A percentile compares a stretch with the other conserved stretches of the same genome.
Conservation (phyloP, 2,797 vertebrate genomes). For the Prunella strophiata region DNA sequence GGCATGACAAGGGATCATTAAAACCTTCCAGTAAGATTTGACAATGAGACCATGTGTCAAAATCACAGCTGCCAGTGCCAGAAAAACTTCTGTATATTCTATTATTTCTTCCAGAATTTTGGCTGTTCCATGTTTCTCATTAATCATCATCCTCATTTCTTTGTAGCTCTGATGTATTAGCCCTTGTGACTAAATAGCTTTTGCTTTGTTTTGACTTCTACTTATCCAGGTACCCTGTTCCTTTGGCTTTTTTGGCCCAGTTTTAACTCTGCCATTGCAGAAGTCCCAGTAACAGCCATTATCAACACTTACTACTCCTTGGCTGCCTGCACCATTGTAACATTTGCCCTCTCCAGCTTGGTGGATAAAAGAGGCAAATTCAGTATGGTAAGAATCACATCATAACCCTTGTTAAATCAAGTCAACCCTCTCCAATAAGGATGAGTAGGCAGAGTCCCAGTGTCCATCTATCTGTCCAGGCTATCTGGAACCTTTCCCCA, state of each 20-base stretch:
- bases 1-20: neutral
- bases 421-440: neutral
- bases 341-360: slow-evolving; percentile 90
- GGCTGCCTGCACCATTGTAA: slow-evolving; percentile 85
- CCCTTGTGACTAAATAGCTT: neutral
- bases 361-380: slow-evolving; percentile 89
- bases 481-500: neutral
- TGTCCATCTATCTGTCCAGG: neutral
- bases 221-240: slow-evolving; percentile 87
- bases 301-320: slow-evolving; percentile 94
- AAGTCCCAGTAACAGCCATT: slow-evolving; percentile 57
- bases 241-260: slow-evolving; percentile 99
- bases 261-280: slow-evolving; percentile 92
- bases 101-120: neutral
- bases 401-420: rapidly evolving
- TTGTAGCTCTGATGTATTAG: neutral
- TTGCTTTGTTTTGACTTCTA: neutral
- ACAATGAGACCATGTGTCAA: neutral
- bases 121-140: neutral
- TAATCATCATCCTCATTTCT: neutral
- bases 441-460: neutral
- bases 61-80: neutral
- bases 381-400: slow-evolving; percentile 85
- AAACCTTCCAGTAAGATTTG: neutral
- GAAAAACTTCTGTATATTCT: neutral